A percentile compares a stretch with the other conserved stretches of the same genome.
phyloP scores from a whole-genome alignment of 2,113 vertebrate species.

The Tympanuchus pallidicinctus region DNA sequence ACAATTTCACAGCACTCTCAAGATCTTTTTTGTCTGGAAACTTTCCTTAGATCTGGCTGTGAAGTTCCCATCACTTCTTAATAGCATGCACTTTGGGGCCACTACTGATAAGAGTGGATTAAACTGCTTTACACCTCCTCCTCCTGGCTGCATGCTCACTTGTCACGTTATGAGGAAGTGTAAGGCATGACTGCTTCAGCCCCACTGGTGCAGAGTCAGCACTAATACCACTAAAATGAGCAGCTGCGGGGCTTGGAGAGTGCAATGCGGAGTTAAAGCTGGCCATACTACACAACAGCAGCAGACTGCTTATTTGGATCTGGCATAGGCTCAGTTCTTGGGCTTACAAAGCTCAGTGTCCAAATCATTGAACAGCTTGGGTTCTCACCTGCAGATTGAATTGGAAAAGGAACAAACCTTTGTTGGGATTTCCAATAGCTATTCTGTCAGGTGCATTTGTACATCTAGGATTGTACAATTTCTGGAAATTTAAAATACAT shows the following conservation, averaged over 20 bases:
- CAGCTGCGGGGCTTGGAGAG: neutral
- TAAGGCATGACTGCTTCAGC: neutral
- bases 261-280: neutral
- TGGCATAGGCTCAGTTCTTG: neutral
- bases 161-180: neutral
- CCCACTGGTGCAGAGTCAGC: neutral
- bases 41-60: neutral
- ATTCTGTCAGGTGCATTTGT: conserved; percentile 8
- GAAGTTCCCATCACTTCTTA: neutral
- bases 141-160: neutral
- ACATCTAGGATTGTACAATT: neutral
- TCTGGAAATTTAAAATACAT: conserved; percentile 27
- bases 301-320: conserved; percentile 11
- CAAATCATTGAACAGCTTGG: neutral
- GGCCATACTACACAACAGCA: neutral
- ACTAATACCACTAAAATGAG: neutral
- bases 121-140: neutral
- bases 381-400: neutral
- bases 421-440: conserved; percentile 2
- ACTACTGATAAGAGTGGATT: neutral
- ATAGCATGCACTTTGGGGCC: neutral
- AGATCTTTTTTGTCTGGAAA: conserved; percentile 7
- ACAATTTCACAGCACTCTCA: neutral
- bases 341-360: neutral
- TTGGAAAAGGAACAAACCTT: neutral